Percentiles rank a stretch among this genome's conserved stretches.
Evolutionary conservation across 2,113 vertebrate species (phyloP).

Genomic region (Ciconia stormi): DNA sequence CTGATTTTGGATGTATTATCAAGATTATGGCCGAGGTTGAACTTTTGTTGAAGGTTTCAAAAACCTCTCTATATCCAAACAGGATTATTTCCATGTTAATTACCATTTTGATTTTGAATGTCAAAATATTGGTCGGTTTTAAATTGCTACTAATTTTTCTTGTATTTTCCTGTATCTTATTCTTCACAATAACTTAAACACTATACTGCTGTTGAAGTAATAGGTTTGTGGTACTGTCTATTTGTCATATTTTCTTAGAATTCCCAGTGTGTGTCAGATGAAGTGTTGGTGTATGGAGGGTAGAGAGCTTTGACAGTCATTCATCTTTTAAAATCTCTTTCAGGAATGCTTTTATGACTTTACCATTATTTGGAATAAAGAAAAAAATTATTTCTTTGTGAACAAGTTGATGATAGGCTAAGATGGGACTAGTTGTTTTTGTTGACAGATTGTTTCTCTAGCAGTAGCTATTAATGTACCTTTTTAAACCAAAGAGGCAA

Average conservation of each 20-base stretch:
- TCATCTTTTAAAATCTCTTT: not conserved
- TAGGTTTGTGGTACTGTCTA: accelerated
- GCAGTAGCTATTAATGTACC: not conserved
- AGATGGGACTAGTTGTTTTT: not conserved
- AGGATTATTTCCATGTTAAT: not conserved
- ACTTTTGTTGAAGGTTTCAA: not conserved
- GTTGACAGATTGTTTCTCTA: not conserved
- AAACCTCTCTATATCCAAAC: not conserved
- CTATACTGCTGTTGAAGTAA: not conserved
- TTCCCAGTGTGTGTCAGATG: not conserved
- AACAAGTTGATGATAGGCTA: not conserved
- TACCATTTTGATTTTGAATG: not conserved
- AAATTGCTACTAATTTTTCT: not conserved
- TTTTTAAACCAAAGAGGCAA: not conserved
- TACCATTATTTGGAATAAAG: not conserved
- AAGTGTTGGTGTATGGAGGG: not conserved
- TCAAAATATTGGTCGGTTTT: not conserved
- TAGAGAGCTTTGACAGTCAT: not conserved
- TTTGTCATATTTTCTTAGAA: not conserved
- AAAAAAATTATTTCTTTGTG: not conserved
- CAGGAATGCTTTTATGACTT: not conserved
- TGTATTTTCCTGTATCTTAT: not conserved
- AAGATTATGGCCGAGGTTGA: not conserved
- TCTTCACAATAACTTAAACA: not conserved
- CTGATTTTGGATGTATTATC: not conserved